Conservation (phyloP, 2,888 invertebrate genomes). For the Steinernema carpocapsae region DNA sequence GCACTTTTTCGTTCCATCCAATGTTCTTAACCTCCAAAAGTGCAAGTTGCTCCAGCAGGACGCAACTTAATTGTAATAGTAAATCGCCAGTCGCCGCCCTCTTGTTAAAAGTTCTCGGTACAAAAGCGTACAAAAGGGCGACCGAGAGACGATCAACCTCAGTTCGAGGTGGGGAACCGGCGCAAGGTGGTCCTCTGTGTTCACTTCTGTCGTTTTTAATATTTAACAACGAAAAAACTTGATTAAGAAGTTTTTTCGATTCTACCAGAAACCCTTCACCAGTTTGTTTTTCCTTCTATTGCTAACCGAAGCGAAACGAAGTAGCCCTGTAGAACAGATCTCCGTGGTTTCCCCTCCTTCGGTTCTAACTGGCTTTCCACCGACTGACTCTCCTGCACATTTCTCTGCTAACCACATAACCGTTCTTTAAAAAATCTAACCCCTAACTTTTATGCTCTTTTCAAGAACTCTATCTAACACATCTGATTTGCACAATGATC, state of each 20-base stretch:
- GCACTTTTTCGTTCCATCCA: neutral
- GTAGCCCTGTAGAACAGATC: no score
- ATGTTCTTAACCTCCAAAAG: neutral
- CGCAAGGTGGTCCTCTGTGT: constrained; percentile 1
- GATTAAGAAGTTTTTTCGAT: neutral
- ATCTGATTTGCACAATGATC: neutral
- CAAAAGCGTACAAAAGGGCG: constrained; percentile 16
- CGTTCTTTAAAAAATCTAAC: no score
- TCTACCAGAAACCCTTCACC: no score
- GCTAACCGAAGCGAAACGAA: no score
- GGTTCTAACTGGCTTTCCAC: no score
- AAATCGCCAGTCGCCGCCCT: neutral
- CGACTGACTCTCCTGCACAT: no score
- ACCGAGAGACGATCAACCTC: neutral
- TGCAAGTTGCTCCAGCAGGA: constrained; percentile 6
- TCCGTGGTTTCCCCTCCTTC: no score
- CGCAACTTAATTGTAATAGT: constrained; percentile 16
- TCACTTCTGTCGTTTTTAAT: neutral
- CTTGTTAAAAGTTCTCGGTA: neutral
- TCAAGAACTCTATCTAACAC: no score
- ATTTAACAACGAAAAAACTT: no score
- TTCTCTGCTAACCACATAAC: no score
- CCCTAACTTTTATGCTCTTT: no score
- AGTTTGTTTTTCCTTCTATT: no score
- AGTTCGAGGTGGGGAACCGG: neutral